A percentile compares a stretch with the other conserved stretches of the same genome.
phyloP scores from a whole-genome alignment of 2,113 vertebrate species.

The Callipepla squamata region DNA sequence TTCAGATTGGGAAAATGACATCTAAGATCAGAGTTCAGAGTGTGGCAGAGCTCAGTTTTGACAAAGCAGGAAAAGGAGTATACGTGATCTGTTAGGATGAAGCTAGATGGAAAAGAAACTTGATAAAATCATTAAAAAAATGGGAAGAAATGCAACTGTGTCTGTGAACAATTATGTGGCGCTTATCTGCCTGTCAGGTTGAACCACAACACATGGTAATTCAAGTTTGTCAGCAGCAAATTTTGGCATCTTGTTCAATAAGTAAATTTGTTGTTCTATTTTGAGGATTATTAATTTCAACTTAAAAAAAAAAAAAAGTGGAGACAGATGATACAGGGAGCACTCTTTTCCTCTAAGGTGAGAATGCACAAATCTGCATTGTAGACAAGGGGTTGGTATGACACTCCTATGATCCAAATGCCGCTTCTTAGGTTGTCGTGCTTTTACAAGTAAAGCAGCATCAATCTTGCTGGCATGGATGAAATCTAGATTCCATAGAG shows the following conservation, averaged over 20 bases:
- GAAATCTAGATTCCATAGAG: not conserved
- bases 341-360: not conserved
- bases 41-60: not conserved
- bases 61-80: not conserved
- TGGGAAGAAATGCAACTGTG: not conserved
- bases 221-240: not conserved
- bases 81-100: not conserved
- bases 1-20: not conserved
- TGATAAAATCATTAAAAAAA: not conserved
- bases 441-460: not conserved
- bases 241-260: conserved; percentile 6
- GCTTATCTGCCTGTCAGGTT: not conserved
- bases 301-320: not conserved
- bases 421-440: not conserved
- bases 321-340: not conserved
- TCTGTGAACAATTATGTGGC: not conserved
- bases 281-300: not conserved
- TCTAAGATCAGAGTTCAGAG: not conserved
- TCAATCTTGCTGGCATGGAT: not conserved
- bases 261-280: conserved; percentile 20
- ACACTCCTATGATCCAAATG: not conserved
- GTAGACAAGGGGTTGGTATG: not conserved
- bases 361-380: not conserved
- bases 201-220: not conserved
- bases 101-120: not conserved